phyloP scores from a whole-genome alignment of 1,140 invertebrate genomes.

The Cydia amplana region DNA sequence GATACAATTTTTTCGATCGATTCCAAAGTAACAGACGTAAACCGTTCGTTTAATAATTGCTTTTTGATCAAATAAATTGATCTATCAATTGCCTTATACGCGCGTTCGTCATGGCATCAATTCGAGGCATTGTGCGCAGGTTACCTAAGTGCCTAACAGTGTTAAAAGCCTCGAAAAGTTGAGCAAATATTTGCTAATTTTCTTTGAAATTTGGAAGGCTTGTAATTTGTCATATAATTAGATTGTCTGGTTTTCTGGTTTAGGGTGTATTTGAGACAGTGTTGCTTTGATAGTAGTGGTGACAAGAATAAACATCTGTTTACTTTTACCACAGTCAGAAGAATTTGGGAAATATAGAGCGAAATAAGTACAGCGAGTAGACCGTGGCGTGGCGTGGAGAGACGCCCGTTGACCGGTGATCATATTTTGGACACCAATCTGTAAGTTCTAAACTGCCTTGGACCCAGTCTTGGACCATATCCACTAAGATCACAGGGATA shows the following conservation, averaged over 20 bases:
- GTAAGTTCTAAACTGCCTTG: too few species aligned
- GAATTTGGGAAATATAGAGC: too few species aligned
- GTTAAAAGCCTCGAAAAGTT: slow-evolving; percentile 20
- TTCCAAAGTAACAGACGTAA: not conserved
- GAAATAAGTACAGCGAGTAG: too few species aligned
- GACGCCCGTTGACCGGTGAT: too few species aligned
- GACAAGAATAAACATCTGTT: not conserved
- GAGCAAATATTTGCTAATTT: slow-evolving; percentile 18
- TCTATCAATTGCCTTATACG: not conserved
- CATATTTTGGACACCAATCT: too few species aligned
- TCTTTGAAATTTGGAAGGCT: slow-evolving; percentile 2
- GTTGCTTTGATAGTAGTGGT: not conserved
- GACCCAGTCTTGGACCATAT: too few species aligned
- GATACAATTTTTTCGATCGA: not conserved
- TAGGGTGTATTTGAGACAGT: not conserved
- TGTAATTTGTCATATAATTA: not conserved
- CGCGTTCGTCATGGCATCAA: slow-evolving; percentile 12
- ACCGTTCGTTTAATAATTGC: not conserved
- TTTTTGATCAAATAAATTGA: not conserved
- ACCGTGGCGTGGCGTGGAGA: too few species aligned
- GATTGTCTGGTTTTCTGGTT: not conserved
- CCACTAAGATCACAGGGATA: too few species aligned
- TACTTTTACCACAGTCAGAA: too few species aligned
- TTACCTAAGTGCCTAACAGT: slow-evolving; percentile 23
- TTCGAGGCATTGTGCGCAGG: slow-evolving; percentile 24